These are phyloP conservation scores for Periparus ater DNA, from an alignment of 2,797 vertebrate genomes.

Conservation along the genomic window DNA sequence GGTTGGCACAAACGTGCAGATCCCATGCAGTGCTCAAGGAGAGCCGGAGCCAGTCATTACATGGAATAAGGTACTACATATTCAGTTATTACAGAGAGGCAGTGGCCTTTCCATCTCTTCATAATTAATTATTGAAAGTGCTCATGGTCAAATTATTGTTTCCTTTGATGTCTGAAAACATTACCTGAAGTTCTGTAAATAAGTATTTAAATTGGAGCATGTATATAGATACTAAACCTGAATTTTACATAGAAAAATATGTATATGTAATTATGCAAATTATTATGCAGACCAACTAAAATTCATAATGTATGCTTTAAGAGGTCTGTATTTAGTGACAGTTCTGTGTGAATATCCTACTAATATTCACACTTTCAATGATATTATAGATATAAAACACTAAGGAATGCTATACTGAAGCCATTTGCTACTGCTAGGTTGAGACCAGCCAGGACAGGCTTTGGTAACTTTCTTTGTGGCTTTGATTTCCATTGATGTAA, in stretches of 20 bases:
- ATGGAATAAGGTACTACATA: constrained; percentile 93
- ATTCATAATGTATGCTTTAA: not conserved
- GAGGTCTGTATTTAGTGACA: not conserved
- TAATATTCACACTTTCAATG: not conserved
- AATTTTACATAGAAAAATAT: not conserved
- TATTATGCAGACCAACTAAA: not conserved
- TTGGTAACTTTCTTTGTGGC: not conserved
- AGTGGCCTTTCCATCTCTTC: not conserved
- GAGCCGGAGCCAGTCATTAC: constrained; percentile 93
- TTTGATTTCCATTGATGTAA: not conserved
- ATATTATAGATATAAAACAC: not conserved
- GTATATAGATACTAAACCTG: not conserved
- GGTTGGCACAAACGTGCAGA: constrained; percentile 92
- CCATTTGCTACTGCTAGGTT: not conserved
- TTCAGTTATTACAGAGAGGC: not conserved
- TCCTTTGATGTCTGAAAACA: not conserved
- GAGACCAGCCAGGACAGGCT: not conserved
- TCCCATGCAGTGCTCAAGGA: constrained; percentile 93
- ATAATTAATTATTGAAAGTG: not conserved
- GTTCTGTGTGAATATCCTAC: not conserved
- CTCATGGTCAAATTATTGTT: not conserved
- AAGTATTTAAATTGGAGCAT: not conserved
- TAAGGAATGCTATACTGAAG: not conserved
- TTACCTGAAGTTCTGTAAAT: not conserved
- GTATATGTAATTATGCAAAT: not conserved